phyloP scores from a whole-genome alignment of 1,140 invertebrate genomes.

The Bombus pascuorum region DNA sequence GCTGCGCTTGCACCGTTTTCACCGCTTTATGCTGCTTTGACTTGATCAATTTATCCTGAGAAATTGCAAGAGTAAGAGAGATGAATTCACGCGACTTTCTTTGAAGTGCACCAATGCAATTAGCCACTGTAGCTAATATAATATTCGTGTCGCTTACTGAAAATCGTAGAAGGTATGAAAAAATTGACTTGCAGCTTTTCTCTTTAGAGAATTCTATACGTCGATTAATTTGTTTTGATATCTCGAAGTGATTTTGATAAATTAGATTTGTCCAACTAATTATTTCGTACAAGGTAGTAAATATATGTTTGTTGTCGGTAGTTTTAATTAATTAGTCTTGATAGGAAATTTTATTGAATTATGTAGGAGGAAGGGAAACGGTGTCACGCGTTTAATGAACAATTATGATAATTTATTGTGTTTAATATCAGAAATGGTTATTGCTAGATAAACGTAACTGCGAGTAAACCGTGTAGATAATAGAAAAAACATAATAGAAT shows the following conservation, averaged over 20 bases:
- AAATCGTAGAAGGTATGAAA: background rate
- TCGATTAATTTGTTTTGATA: background rate
- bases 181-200: background rate
- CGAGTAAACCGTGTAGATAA: background rate
- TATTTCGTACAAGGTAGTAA: no score
- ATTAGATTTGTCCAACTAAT: background rate
- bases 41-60: slow-evolving; percentile 10
- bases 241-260: background rate
- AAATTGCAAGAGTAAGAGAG: slow-evolving; percentile 9
- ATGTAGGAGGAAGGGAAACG: background rate
- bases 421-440: background rate
- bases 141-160: background rate
- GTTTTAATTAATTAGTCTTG: background rate
- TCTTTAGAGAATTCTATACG: background rate
- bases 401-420: background rate
- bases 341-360: background rate
- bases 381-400: background rate
- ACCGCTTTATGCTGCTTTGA: background rate
- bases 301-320: background rate
- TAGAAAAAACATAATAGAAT: background rate
- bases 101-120: background rate
- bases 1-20: background rate
- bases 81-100: background rate
- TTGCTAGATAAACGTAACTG: background rate
- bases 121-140: background rate